Base-by-base conservation (phyloP, 2,888 invertebrate species). In the Ornithoptera alexandrae region DNA sequence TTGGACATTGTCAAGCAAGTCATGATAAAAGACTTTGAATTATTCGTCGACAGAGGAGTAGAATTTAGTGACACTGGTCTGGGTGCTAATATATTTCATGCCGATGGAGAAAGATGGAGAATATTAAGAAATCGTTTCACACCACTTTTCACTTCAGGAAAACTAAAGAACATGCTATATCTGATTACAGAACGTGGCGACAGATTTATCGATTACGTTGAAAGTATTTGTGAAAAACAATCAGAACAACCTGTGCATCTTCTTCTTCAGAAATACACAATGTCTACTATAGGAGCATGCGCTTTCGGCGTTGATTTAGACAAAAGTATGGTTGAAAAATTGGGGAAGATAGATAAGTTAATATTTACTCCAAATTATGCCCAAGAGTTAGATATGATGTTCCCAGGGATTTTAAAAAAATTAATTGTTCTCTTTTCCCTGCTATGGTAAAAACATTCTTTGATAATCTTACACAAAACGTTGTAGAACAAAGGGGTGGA, bases 21-120 rank as follows among this genome's bases (percentile, higher is more conserved):
- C 0, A 75, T 87, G 74, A 83, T 88, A 84, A 86, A 84, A 71
- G 88, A 87, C 71, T 88, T 87, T 56, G 81, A 85, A 15, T 7
- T 61, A 0, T 88, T 89, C 42, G 15, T 71, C 2, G 84, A 87
- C 17, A 81, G 89, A 12, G 84, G 85, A 0, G 6, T 84, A 0
- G 79, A 81, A 53, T 81, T 84, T 24, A 82, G 83, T 56, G 80
- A 81, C 18, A 70, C 84, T 63, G 83, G 81, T 3, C 71, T 88
- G 46, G 84, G 84, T 24, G 71, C 71, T 6, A 86, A 88, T 68
- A 69, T 89, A 20, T 87, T 88, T 66, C 80, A 82, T 60, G 80
- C 84, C 0, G 81, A 84, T 36, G 83, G 80, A 5, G 83, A 84
- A 0, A 78, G 78, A 0, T 89, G 89, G 89, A 73, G 75, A 17